phyloP scores from a whole-genome alignment of 1,140 invertebrate species.

The Limonius californicus region DNA sequence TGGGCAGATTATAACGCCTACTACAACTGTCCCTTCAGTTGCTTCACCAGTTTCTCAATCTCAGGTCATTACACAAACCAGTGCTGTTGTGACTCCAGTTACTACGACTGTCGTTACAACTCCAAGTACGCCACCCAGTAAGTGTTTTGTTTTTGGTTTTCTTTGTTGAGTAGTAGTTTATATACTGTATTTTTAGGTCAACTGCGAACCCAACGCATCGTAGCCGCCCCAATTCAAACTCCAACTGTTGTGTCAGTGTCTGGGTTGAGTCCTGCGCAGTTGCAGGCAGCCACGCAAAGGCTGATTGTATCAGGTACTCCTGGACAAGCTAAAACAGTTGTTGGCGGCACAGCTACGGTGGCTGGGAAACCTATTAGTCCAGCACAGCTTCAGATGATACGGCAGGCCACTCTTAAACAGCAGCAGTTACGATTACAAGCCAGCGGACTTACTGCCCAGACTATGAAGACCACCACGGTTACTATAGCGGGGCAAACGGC shows the following conservation, averaged over 20 bases:
- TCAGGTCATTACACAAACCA: slow-evolving; percentile 22
- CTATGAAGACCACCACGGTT: slow-evolving; percentile 41
- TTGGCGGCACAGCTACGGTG: slow-evolving; percentile 47
- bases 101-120: slow-evolving; percentile 43
- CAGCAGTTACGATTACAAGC: slow-evolving; percentile 47
- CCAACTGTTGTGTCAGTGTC: slow-evolving; percentile 50
- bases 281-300: slow-evolving; percentile 51
- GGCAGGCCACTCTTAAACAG: slow-evolving; percentile 46
- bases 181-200: slow-evolving; percentile 44
- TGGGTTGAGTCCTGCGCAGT: slow-evolving; percentile 46
- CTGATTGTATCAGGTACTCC: slow-evolving; percentile 49
- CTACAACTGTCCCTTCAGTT: slow-evolving; percentile 14
- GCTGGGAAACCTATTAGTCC: slow-evolving; percentile 50
- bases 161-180: too few species aligned
- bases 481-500: slow-evolving; percentile 40
- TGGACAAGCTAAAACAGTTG: slow-evolving; percentile 41
- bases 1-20: neutral
- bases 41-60: neutral
- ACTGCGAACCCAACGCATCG: slow-evolving; percentile 49
- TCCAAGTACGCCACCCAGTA: slow-evolving; percentile 41
- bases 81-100: slow-evolving; percentile 43
- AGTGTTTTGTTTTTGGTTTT: slow-evolving; percentile 8
- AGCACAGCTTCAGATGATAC: slow-evolving; percentile 50
- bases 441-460: slow-evolving; percentile 46
- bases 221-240: slow-evolving; percentile 47